Percentiles rank a stretch among this genome's conserved stretches.
Conservation (phyloP, 2,888 invertebrate genomes). For the Corbicula japonica region DNA sequence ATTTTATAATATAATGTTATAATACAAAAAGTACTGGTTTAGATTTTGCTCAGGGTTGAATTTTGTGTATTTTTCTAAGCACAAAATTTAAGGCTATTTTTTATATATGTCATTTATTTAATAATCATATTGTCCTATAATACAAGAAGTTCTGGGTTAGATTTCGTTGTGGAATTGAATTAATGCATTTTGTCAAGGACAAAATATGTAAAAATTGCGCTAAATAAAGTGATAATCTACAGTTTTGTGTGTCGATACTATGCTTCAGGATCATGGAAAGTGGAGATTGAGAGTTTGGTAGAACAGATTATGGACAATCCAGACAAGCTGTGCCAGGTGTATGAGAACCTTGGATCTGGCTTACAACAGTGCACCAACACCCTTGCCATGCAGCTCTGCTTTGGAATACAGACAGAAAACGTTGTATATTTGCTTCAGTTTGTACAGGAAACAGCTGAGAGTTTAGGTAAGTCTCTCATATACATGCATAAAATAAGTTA, state of each 20-base stretch:
- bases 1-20: too few species aligned
- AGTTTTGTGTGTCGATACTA: not conserved
- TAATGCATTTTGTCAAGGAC: not conserved
- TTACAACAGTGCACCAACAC: constrained; percentile 17
- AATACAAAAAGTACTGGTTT: too few species aligned
- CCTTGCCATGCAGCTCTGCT: constrained; percentile 44
- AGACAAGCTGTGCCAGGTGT: constrained; percentile 15
- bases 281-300: constrained; percentile 34
- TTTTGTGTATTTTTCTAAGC: too few species aligned
- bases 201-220: not conserved
- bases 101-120: not conserved
- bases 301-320: constrained; percentile 28
- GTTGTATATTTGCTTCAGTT: constrained; percentile 24
- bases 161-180: not conserved
- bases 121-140: not conserved
- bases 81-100: not conserved
- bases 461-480: constrained; percentile 48
- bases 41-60: too few species aligned
- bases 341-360: constrained; percentile 11
- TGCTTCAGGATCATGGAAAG: constrained; percentile 24
- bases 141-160: not conserved
- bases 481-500: too few species aligned
- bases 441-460: constrained; percentile 59
- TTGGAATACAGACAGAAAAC: constrained; percentile 42
- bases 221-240: not conserved